Evolutionary conservation across 2,888 invertebrate genomes (phyloP), one percentile per base, ranked within the genome.

Genomic region (Ceratothoa steindachneri): DNA sequence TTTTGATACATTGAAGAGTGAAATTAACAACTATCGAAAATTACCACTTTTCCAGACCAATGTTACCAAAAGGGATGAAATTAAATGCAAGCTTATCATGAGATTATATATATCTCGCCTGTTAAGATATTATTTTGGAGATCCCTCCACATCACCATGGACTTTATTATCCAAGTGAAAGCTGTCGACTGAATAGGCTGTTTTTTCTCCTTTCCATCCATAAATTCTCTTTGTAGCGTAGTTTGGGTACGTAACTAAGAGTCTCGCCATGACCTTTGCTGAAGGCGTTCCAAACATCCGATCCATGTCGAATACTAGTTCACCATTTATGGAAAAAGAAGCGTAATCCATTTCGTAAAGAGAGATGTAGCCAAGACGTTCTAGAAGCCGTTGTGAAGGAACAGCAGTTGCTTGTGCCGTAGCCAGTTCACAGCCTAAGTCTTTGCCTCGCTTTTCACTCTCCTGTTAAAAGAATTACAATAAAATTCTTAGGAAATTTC

Each of bases 251-350:
- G 60, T 12, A 1, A 24, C 24, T 3, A 60, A 60, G 24, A 24
- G 60, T n/a, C 41, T 30, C 22, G 76, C 79, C 79, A 79, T 79
- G 30, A 79, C 79, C 55, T 79, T 79, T n/a, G 79, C 79, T 4
- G 79, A 79, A 24, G 79, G 74, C 12, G 79, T 74, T 29, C 79
- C 79, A n/a, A 79, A 66, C 79, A 79, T 79, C 29, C 67, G 66
- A 69, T 79, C 79, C 72, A 76, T 74, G 53, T 79, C 79, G 66
- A 79, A 79, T 19, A 79, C 79, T 0, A 68, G 60, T 28, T 74
- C 72, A 4, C 79, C 79, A 9, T 72, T 72, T 12, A 79, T 79
- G 52, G 72, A 71, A 31, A 79, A 79, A 9, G 75, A 74, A 19
- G 67, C 67, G 66, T 79, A 79, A 67, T 79, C 79, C 72, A 79